phyloP scores from a whole-genome alignment of 1,140 invertebrate genomes.

The Solenopsis invicta region DNA sequence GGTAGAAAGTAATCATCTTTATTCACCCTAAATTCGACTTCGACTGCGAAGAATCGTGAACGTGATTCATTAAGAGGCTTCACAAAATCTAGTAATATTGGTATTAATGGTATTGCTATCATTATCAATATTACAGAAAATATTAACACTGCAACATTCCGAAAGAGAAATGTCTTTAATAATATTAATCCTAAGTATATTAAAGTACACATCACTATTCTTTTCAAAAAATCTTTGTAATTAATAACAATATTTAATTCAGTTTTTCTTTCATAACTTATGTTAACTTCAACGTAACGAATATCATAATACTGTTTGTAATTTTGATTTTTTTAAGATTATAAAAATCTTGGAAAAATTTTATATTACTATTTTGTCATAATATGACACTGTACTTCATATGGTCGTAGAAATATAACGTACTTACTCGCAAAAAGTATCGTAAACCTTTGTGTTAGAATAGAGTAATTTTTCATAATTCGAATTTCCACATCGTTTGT shows the following conservation, averaged over 20 bases:
- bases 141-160: background rate
- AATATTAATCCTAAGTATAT: too few species aligned
- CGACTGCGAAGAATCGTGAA: constrained; percentile 3
- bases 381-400: too few species aligned
- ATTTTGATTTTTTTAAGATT: background rate
- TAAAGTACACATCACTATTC: too few species aligned
- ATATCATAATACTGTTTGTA: background rate
- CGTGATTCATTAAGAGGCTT: constrained; percentile 25
- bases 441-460: background rate
- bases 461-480: constrained; percentile 6
- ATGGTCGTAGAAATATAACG: too few species aligned
- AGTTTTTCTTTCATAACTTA: background rate
- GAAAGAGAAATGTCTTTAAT: background rate
- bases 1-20: background rate
- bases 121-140: background rate
- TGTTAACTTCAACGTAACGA: background rate
- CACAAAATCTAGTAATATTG: background rate
- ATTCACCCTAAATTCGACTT: constrained; percentile 13
- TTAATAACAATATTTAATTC: background rate
- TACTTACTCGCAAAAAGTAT: constrained; percentile 25
- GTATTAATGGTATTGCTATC: constrained; percentile 1
- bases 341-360: background rate
- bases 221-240: too few species aligned
- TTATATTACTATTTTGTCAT: too few species aligned
- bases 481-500: constrained; percentile 12